Evolutionary conservation across 2,888 invertebrate genomes (phyloP).

Genomic region (Tolmerus cingulatus): DNA sequence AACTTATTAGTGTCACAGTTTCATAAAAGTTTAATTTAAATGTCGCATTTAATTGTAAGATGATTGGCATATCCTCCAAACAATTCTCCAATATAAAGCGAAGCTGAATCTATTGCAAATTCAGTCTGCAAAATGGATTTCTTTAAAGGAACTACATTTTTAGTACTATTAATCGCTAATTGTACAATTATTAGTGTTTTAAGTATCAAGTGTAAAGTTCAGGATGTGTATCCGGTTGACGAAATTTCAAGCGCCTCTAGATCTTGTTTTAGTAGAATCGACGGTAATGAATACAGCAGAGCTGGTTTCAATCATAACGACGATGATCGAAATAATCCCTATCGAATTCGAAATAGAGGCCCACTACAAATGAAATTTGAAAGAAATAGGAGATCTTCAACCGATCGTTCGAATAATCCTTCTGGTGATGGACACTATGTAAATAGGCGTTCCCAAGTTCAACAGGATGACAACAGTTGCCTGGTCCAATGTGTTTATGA

Average conservation of each 20-base stretch:
- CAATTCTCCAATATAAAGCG: background rate
- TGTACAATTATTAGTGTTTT: background rate
- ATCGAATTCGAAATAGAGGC: constrained; percentile 51
- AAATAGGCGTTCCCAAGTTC: background rate
- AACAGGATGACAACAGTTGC: constrained; percentile 63
- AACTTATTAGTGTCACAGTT: constrained; percentile 13
- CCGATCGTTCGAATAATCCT: constrained; percentile 41
- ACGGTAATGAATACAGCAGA: constrained; percentile 48
- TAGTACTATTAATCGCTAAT: background rate
- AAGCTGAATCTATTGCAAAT: background rate
- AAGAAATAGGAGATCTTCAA: constrained; percentile 54
- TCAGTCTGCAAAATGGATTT: background rate
- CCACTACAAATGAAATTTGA: constrained; percentile 49
- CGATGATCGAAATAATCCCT: constrained; percentile 50
- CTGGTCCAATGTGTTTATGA: constrained; percentile 75
- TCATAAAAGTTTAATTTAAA: background rate
- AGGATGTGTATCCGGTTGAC: constrained; percentile 68
- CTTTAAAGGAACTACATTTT: background rate
- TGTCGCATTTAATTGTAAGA: background rate
- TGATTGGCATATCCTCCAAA: background rate
- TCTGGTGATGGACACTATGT: background rate
- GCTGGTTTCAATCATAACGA: constrained; percentile 52
- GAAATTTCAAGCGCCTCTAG: constrained; percentile 68
- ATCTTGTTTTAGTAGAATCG: constrained; percentile 66
- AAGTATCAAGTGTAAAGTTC: constrained; percentile 65